Evolutionary conservation across 2,797 vertebrate species (phyloP).

Genomic region (Gadopsis bispinosus): DNA sequence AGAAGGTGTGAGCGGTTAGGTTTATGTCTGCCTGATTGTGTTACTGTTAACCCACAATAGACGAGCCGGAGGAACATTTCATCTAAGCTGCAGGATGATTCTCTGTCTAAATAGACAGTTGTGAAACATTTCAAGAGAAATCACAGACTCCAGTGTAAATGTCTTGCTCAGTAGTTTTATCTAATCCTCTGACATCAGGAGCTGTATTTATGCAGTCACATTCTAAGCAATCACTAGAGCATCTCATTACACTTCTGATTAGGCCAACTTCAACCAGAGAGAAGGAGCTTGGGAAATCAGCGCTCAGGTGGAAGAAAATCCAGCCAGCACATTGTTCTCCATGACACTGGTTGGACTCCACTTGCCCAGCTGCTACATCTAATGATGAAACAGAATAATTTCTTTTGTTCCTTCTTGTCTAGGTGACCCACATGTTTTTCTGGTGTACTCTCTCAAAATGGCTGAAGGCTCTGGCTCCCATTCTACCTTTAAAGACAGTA

Average conservation of each 20-base stretch:
- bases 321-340: background rate
- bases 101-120: background rate
- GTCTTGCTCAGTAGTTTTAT: background rate
- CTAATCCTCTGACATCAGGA: slow-evolving; percentile 5
- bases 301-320: slow-evolving; percentile 3
- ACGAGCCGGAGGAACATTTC: background rate
- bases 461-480: background rate
- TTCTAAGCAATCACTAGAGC: slow-evolving; percentile 13
- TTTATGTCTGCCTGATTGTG: background rate
- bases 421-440: background rate
- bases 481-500: too few relatives aligned
- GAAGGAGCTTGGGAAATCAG: slow-evolving; percentile 14
- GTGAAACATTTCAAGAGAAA: background rate
- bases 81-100: too few relatives aligned
- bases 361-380: slow-evolving; percentile 3
- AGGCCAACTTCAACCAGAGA: slow-evolving; percentile 8
- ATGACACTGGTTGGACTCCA: background rate
- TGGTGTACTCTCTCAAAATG: background rate
- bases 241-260: slow-evolving; percentile 39
- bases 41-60: background rate
- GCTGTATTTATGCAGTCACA: slow-evolving; percentile 26
- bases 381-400: background rate
- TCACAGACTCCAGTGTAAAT: background rate
- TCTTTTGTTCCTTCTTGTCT: background rate
- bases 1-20: background rate